phyloP scores from a whole-genome alignment of 2,797 vertebrate genomes.

The Protonibea diacanthus region DNA sequence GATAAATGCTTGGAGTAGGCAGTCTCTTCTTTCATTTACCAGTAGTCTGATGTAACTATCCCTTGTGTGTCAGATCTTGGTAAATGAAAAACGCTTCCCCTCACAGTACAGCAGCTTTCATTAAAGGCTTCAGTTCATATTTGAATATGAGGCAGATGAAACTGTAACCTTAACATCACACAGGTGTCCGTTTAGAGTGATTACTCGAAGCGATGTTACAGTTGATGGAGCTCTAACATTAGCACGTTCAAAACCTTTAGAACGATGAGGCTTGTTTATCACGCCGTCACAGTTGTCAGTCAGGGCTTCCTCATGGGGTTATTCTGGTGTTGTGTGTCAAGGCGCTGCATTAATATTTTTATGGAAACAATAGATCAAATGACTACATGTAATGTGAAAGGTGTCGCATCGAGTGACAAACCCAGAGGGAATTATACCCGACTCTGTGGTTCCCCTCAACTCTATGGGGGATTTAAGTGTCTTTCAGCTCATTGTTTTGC shows the following conservation, averaged over 20 bases:
- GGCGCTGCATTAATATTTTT: background rate
- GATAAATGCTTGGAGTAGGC: slow-evolving; percentile 50
- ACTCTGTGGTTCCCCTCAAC: background rate
- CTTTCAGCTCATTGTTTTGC: background rate
- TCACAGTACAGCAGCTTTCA: slow-evolving; percentile 26
- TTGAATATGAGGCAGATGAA: slow-evolving; percentile 20
- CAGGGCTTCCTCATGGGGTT: slow-evolving; percentile 4
- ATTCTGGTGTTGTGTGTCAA: background rate
- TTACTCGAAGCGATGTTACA: background rate
- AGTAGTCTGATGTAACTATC: slow-evolving; percentile 56
- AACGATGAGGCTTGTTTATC: slow-evolving; percentile 22
- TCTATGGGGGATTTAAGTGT: background rate
- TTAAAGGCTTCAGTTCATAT: slow-evolving; percentile 17
- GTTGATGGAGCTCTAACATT: slow-evolving; percentile 1
- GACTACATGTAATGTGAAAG: background rate
- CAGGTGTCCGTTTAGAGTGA: slow-evolving; percentile 17
- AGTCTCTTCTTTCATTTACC: slow-evolving; percentile 53
- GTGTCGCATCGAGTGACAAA: background rate
- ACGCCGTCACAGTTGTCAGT: slow-evolving; percentile 23
- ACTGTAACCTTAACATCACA: slow-evolving; percentile 13
- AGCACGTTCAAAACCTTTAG: slow-evolving; percentile 21
- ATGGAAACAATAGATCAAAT: background rate
- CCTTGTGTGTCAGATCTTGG: slow-evolving; percentile 52
- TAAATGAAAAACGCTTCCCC: slow-evolving; percentile 47
- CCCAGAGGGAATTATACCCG: background rate